Conservation (phyloP, 2,888 invertebrate species). For the Cremastobaeus sp. region DNA sequence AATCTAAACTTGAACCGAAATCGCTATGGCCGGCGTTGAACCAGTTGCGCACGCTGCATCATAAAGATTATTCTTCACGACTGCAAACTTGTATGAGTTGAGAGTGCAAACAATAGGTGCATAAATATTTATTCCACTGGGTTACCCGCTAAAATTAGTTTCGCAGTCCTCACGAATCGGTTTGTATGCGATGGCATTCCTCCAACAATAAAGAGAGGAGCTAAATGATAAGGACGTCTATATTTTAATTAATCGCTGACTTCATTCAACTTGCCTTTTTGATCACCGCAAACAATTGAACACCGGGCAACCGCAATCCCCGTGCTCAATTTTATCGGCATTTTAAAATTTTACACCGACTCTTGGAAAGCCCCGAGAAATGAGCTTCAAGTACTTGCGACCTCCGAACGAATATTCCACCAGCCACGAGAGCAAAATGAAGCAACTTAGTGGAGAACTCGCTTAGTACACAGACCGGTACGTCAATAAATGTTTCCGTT, state of each 20-base stretch:
- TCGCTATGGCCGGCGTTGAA: slow-evolving; percentile 14
- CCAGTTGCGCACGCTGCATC: slow-evolving; percentile 26
- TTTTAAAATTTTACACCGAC: slow-evolving; percentile 29
- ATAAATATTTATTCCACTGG: slow-evolving; percentile 13
- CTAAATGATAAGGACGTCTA: too few species aligned
- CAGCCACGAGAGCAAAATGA: slow-evolving; percentile 9
- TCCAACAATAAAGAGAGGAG: too few species aligned
- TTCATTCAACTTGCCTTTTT: slow-evolving; percentile 18
- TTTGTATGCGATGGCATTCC: too few species aligned
- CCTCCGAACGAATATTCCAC: slow-evolving; percentile 8
- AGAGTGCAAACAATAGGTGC: slow-evolving; percentile 13
- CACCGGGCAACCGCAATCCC: not conserved
- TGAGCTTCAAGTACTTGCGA: slow-evolving; percentile 4
- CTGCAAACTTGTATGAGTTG: slow-evolving; percentile 10
- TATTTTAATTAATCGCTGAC: slow-evolving; percentile 10
- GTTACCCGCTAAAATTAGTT: slow-evolving; percentile 4
- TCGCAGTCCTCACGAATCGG: too few species aligned
- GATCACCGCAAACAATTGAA: slow-evolving; percentile 1
- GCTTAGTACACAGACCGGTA: slow-evolving; percentile 9
- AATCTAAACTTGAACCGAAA: slow-evolving; percentile 37
- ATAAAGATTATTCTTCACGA: slow-evolving; percentile 28
- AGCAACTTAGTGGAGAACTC: slow-evolving; percentile 2
- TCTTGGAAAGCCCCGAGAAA: slow-evolving; percentile 27
- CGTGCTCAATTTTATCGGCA: slow-evolving; percentile 26
- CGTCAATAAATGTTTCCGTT: slow-evolving; percentile 28